Evolutionary conservation across 1,140 invertebrate genomes (phyloP), one percentile per base, ranked within the genome.

Genomic region (Contarinia nasturtii): DNA sequence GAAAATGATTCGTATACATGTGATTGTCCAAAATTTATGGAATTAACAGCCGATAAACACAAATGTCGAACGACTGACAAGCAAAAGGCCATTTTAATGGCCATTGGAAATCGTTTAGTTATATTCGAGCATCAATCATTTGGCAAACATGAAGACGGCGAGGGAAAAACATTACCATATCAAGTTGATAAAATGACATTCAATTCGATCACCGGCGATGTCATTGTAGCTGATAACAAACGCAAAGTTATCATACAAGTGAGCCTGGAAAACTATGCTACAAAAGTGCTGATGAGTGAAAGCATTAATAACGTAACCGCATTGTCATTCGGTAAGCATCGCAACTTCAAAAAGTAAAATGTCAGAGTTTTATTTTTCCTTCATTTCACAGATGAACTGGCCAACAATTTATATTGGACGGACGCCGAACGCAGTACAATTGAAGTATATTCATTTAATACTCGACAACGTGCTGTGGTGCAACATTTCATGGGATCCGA

Each of bases 11-110:
- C 59, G 0, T 79, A 76, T 54, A 68, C 67, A 0, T 95, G 90
- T 62, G 77, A 74, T 7, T 95, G 90, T 57, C 81, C 86, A 0
- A 69, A 80, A 21, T 77, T 80, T 14, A 80, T 83, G 57, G 54
- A 59, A 33, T 55, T 84, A 1, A 50, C 54, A 1, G 7, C 22
- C 0, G 71, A 79, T 55, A 57, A 62, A 27, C 66, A 64, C 7
- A 69, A 63, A 2, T 81, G 79, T 51, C 58, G 51, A 49, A 59
- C 68, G 63, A 63, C 55, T 2, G 53, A 52, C 33, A 64, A 68
- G 44, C 60, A 57, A 18, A 66, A 71, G 36, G 55, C 59, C 0
- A 44, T 73, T 2, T 60, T 63, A 0, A 46, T 68, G 4, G 68
- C 61, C 2, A 38, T 67, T 1, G 56, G 54, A 2, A 58, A 64